phyloP scores from a whole-genome alignment of 2,888 invertebrate species.

The Microplitis manilae region DNA sequence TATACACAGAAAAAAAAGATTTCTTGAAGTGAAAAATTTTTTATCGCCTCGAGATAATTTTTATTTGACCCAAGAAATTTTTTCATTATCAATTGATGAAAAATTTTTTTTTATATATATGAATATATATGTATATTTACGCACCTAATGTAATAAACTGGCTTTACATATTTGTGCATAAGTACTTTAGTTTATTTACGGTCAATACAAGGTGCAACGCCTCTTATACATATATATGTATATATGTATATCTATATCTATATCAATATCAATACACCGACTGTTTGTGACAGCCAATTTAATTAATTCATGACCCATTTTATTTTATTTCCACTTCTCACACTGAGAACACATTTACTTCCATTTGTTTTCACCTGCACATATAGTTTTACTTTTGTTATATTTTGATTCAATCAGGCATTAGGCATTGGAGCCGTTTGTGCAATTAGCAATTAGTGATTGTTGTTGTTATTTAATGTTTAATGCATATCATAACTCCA shows the following conservation, averaged over 20 bases:
- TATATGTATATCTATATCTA: background rate
- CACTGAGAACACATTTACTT: background rate
- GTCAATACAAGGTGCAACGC: background rate
- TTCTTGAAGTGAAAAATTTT: too few relatives aligned
- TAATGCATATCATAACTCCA: too few relatives aligned
- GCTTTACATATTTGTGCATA: background rate
- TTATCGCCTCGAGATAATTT: too few relatives aligned
- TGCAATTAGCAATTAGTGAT: too few relatives aligned
- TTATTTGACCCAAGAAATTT: too few relatives aligned
- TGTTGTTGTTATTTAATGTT: too few relatives aligned
- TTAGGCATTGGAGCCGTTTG: too few relatives aligned
- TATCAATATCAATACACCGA: background rate
- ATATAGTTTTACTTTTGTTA: background rate
- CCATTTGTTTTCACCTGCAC: background rate
- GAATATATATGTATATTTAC: background rate
- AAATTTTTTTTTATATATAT: too few relatives aligned
- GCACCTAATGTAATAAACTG: background rate
- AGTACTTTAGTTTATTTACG: background rate
- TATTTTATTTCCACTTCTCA: background rate
- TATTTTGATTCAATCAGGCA: too few relatives aligned
- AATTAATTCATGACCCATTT: background rate
- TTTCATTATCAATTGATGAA: too few relatives aligned
- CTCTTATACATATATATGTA: background rate
- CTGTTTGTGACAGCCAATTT: constrained; percentile 1
- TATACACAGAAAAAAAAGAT: too few relatives aligned